Evolutionary conservation across 2,888 invertebrate species (phyloP).

Genomic region (Teleiodes luculella): DNA sequence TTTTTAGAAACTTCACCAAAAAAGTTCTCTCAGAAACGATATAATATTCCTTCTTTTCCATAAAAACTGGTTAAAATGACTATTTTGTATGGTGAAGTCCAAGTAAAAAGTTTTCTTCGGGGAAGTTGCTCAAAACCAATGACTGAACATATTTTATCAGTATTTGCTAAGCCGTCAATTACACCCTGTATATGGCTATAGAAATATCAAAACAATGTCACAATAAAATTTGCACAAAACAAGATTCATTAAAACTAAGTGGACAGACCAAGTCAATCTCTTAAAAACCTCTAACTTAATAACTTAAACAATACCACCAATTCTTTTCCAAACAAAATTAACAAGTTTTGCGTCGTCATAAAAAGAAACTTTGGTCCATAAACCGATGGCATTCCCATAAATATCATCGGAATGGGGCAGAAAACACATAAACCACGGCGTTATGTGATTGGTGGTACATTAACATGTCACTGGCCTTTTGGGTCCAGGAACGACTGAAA

Average conservation of each 20-base stretch:
- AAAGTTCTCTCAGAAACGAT: background rate
- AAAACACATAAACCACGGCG: conserved; percentile 18
- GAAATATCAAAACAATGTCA: too few species aligned
- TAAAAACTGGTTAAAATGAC: too few species aligned
- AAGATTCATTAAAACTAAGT: background rate
- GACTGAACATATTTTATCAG: too few species aligned
- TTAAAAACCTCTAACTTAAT: background rate
- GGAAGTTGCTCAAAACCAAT: too few species aligned
- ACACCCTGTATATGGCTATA: too few species aligned
- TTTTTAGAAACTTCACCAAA: background rate
- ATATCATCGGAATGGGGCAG: conserved; percentile 12
- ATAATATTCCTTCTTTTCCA: background rate
- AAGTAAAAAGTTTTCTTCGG: too few species aligned
- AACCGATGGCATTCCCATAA: conserved; percentile 16
- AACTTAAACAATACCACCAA: background rate
- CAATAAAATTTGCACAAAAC: too few species aligned
- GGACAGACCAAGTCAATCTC: background rate
- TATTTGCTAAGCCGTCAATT: too few species aligned
- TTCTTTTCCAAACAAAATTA: conserved; percentile 1
- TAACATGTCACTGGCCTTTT: conserved; percentile 21
- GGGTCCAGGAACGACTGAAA: conserved; percentile 8
- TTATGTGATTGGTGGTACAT: conserved; percentile 18
- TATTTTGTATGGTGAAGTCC: too few species aligned
- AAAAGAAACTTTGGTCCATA: conserved; percentile 13
- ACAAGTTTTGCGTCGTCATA: conserved; percentile 13